Conservation (phyloP, 1,140 invertebrate genomes). For the Drosophila punjabiensis region DNA sequence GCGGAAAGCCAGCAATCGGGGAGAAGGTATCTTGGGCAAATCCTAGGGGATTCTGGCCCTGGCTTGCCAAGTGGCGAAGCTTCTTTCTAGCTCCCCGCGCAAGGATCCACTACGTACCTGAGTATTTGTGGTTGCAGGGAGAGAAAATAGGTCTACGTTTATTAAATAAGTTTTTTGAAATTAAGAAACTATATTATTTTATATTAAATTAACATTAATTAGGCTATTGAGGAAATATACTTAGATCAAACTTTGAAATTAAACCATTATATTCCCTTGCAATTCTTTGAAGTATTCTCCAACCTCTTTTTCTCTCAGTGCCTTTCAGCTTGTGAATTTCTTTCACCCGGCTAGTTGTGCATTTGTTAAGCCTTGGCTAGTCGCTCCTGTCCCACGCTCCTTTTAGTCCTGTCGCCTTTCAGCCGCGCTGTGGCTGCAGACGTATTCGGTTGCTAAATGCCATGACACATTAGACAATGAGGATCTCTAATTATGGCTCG, state of each 20-base stretch:
- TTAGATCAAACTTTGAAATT: not conserved
- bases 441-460: slow-evolving; percentile 75
- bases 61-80: not conserved
- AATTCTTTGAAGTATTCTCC: too few relatives aligned
- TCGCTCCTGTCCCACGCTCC: slow-evolving; percentile 17
- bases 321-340: not conserved
- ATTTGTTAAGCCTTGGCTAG: slow-evolving; percentile 30
- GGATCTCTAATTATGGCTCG: slow-evolving; percentile 78
- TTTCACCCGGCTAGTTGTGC: slow-evolving; percentile 26
- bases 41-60: slow-evolving; percentile 15
- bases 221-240: fast-evolving
- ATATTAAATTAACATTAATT: not conserved
- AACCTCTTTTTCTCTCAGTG: slow-evolving; percentile 5
- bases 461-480: slow-evolving; percentile 78
- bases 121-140: slow-evolving; percentile 2
- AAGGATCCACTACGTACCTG: not conserved
- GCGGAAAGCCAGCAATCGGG: slow-evolving; percentile 21
- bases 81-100: not conserved
- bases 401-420: slow-evolving; percentile 24
- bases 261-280: not conserved
- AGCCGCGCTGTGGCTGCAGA: slow-evolving; percentile 13
- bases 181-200: not conserved
- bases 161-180: not conserved
- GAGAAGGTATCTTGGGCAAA: slow-evolving; percentile 17
- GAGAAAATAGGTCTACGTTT: not conserved